Evolutionary conservation across 2,888 invertebrate species (phyloP).

Genomic region (Drosophila percnosoma): DNA sequence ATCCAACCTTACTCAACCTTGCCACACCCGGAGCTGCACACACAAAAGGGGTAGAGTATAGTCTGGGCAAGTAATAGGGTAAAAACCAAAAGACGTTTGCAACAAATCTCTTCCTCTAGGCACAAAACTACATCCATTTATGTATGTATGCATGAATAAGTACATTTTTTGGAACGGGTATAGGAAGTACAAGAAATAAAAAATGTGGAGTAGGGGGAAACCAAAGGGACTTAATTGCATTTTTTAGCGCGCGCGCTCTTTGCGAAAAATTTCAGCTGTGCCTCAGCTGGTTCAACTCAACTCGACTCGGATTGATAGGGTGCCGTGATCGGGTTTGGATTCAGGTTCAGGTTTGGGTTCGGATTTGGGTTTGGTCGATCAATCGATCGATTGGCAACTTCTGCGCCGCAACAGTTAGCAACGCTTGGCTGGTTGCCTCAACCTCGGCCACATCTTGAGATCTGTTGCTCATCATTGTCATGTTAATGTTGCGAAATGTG

Average conservation of each 20-base stretch:
- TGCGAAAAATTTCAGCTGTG: constrained; percentile 76
- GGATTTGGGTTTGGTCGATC: constrained; percentile 8
- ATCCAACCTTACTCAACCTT: constrained; percentile 41
- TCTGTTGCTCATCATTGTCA: constrained; percentile 63
- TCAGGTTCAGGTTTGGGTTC: constrained; percentile 11
- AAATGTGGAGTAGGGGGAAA: constrained; percentile 37
- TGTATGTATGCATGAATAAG: constrained; percentile 33
- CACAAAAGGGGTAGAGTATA: constrained; percentile 56
- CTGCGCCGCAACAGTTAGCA: constrained; percentile 69
- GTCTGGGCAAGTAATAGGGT: constrained; percentile 35
- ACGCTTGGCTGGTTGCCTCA: constrained; percentile 64
- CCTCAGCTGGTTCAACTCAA: constrained; percentile 45
- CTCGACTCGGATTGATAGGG: constrained; percentile 44
- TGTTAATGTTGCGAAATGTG: constrained; percentile 81
- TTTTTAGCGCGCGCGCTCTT: constrained; percentile 78
- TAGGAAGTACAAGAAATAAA: constrained; percentile 29
- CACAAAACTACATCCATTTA: constrained; percentile 4
- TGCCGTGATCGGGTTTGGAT: constrained; percentile 5
- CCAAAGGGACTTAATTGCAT: constrained; percentile 74
- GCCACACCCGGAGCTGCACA: constrained; percentile 52
- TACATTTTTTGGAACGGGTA: constrained; percentile 48
- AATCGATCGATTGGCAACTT: constrained; percentile 57
- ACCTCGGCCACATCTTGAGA: constrained; percentile 32
- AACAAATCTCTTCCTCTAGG: constrained; percentile 63
- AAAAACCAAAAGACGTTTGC: constrained; percentile 69